These are phyloP conservation scores for Chaitophorus viminalis DNA, from an alignment of 2,888 invertebrate species.

Conservation along the genomic window DNA sequence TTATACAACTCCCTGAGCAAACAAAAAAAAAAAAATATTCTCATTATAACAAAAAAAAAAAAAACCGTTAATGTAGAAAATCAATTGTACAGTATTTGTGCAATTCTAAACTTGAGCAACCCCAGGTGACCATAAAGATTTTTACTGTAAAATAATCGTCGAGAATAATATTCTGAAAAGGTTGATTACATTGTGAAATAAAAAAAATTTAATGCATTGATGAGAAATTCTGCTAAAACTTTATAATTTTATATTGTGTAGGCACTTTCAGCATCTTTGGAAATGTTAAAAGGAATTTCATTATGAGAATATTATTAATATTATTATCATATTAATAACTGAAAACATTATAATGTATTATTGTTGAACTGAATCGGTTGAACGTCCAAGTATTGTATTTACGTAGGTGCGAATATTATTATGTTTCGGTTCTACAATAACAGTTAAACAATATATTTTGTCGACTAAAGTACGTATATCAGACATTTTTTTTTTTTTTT, in stretches of 20 bases:
- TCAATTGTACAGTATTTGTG: neutral
- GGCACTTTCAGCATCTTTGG: neutral
- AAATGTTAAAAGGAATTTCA: neutral
- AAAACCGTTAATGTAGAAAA: neutral
- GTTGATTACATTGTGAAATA: neutral
- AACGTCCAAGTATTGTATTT: neutral
- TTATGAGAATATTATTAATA: no score
- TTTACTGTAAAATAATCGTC: neutral
- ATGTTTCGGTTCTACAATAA: no score
- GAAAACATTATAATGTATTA: neutral
- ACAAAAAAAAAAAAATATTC: neutral
- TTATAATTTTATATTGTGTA: neutral
- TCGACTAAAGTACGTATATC: no score
- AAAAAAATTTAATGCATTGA: constrained; percentile 27
- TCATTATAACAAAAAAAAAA: neutral
- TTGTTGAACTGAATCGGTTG: neutral
- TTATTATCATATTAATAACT: no score
- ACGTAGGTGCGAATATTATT: no score
- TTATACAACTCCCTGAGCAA: neutral
- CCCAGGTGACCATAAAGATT: neutral
- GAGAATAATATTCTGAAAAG: neutral
- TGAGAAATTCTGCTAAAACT: neutral
- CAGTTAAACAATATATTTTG: no score
- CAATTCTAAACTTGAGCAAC: neutral
- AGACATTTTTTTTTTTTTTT: no score